These are phyloP conservation scores for Chamaetylas fuelleborni DNA, from an alignment of 2,113 vertebrate genomes.

Conservation along the genomic window DNA sequence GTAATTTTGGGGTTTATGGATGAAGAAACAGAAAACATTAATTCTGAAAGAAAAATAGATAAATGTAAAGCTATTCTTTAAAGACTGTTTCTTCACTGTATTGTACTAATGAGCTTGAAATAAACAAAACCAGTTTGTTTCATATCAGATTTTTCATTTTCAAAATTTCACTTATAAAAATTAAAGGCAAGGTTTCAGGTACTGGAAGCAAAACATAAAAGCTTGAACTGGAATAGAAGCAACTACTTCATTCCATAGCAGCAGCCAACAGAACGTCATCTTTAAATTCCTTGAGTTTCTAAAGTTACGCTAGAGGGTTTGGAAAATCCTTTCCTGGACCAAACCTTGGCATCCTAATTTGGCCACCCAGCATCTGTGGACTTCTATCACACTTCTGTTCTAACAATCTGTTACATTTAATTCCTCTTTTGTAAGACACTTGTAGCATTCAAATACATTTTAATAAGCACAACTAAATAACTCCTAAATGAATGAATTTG, in stretches of 20 bases:
- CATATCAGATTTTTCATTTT: not conserved
- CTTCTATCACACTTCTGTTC: not conserved
- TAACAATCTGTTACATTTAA: not conserved
- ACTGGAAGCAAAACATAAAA: not conserved
- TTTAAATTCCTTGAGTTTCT: not conserved
- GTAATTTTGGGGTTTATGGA: not conserved
- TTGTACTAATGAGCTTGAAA: not conserved
- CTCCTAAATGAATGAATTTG: not conserved
- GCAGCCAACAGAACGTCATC: not conserved
- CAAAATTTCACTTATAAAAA: not conserved
- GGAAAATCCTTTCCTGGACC: not conserved
- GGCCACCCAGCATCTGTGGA: not conserved
- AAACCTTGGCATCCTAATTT: not conserved
- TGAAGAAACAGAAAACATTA: not conserved
- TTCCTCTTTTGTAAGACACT: not conserved
- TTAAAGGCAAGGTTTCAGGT: not conserved
- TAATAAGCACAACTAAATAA: not conserved
- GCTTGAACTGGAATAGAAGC: not conserved
- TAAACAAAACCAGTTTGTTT: not conserved
- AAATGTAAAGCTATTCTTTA: not conserved
- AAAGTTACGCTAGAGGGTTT: not conserved
- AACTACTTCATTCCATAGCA: not conserved
- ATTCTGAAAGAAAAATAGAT: not conserved
- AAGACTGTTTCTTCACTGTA: not conserved
- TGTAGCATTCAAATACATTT: not conserved